A percentile compares a stretch with the other conserved stretches of the same genome.
These are phyloP conservation scores for Axinella damicornis DNA, from an alignment of 37 sponge, comb jelly and placozoan species.

Conservation along the genomic window DNA sequence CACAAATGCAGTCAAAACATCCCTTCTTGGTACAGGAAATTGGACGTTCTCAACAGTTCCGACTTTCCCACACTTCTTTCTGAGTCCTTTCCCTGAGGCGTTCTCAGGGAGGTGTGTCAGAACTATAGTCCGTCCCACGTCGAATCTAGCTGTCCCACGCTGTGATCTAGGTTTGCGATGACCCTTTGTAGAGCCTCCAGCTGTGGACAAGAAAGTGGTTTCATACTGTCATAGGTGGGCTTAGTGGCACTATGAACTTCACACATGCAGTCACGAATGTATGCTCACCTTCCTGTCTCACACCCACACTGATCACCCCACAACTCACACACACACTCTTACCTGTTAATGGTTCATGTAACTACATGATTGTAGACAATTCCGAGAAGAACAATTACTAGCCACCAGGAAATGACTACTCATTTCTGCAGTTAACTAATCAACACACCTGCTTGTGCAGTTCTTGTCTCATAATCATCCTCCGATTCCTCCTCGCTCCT, in stretches of 20 bases:
- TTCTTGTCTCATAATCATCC: slow-evolving; percentile 51
- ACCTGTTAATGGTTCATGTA: no score
- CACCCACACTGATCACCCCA: no score
- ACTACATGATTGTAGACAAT: no score
- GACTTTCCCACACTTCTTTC: slow-evolving; percentile 47
- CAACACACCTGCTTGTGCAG: slow-evolving; percentile 11
- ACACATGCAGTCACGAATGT: no score
- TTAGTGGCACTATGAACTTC: no score
- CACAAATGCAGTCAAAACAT: slow-evolving; percentile 43
- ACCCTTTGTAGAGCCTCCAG: background rate
- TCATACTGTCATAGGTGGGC: no score
- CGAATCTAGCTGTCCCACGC: slow-evolving; percentile 6
- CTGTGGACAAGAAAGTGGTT: background rate
- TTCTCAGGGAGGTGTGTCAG: slow-evolving; percentile 41
- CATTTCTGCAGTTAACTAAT: no score
- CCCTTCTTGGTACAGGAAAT: slow-evolving; percentile 51
- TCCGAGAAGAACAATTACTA: no score
- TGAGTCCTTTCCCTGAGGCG: slow-evolving; percentile 42
- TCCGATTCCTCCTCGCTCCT: slow-evolving; percentile 28
- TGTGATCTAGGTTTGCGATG: slow-evolving; percentile 23
- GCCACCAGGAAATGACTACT: no score
- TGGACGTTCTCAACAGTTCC: slow-evolving; percentile 37
- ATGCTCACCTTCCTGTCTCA: no score
- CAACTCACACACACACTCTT: no score
- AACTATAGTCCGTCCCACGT: slow-evolving; percentile 41